Conservation (phyloP, 64 coral and sea anemone genomes). For the Pachyseris speciosa region DNA sequence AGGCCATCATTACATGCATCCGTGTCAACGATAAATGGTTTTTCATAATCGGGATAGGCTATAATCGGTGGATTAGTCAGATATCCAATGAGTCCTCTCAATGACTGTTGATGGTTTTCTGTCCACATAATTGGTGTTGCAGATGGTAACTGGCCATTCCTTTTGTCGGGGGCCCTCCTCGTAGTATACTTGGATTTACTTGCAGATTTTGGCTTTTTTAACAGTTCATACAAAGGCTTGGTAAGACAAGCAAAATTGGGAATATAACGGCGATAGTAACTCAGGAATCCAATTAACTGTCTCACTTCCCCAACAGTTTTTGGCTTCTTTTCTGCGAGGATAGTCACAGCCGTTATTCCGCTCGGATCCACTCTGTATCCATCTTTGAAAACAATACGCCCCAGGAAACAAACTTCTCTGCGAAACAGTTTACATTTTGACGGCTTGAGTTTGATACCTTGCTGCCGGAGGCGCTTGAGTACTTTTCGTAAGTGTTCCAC, state of each 20-base stretch:
- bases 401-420: constrained; percentile 36
- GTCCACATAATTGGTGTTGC: too few species aligned
- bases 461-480: constrained; percentile 25
- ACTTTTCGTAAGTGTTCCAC: constrained; percentile 63
- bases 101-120: too few species aligned
- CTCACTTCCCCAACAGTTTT: too few species aligned
- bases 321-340: constrained; percentile 2
- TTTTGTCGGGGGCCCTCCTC: too few species aligned
- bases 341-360: constrained; percentile 46
- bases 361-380: constrained; percentile 63
- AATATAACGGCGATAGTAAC: not conserved
- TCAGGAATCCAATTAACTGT: not conserved
- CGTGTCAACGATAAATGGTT: constrained; percentile 28
- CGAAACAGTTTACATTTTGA: constrained; percentile 55
- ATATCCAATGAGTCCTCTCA: too few species aligned
- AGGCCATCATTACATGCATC: constrained; percentile 18
- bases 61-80: constrained; percentile 15
- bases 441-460: constrained; percentile 54
- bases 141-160: too few species aligned
- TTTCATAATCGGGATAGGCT: constrained; percentile 13
- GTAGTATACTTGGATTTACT: too few species aligned
- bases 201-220: too few species aligned
- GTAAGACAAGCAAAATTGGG: too few species aligned
- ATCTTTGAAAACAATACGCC: constrained; percentile 55
- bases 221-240: too few species aligned